These are phyloP conservation scores for Xestia ashworthii DNA, from an alignment of 2,888 invertebrate species.

Conservation along the genomic window DNA sequence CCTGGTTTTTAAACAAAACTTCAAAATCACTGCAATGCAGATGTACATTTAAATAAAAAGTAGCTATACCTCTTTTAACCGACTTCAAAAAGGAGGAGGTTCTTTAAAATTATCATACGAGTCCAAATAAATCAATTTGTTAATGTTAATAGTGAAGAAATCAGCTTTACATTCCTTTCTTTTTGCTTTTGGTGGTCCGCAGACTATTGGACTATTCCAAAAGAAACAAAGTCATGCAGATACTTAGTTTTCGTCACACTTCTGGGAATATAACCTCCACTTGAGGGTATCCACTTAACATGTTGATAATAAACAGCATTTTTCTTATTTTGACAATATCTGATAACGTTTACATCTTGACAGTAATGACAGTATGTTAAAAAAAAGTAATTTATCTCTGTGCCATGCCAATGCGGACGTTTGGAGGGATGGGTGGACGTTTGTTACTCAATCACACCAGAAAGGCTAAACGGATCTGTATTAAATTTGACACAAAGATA, in stretches of 20 bases:
- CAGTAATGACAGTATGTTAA: not conserved
- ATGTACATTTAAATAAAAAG: not conserved
- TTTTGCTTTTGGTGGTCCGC: not conserved
- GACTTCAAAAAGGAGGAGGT: too few species aligned
- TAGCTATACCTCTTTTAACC: not conserved
- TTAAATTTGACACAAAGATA: too few species aligned
- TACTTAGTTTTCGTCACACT: not conserved
- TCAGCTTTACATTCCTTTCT: not conserved
- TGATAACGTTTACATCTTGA: not conserved
- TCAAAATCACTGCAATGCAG: slow-evolving; percentile 3
- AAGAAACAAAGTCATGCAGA: not conserved
- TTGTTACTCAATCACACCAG: too few species aligned
- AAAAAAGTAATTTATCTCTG: too few species aligned
- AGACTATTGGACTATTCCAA: not conserved
- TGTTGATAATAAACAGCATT: not conserved
- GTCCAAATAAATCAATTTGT: not conserved
- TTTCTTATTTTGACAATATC: not conserved
- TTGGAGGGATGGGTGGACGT: too few species aligned
- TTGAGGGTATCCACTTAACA: not conserved
- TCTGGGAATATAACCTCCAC: not conserved
- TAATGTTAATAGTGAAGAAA: not conserved
- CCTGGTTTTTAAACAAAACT: not conserved
- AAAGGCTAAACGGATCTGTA: too few species aligned
- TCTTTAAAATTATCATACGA: not conserved
- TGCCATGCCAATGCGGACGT: too few species aligned